Percentiles rank a stretch among this genome's conserved stretches.
Evolutionary conservation across 2,888 invertebrate genomes (phyloP).

Genomic region (Rhagophthalmus giganteus): DNA sequence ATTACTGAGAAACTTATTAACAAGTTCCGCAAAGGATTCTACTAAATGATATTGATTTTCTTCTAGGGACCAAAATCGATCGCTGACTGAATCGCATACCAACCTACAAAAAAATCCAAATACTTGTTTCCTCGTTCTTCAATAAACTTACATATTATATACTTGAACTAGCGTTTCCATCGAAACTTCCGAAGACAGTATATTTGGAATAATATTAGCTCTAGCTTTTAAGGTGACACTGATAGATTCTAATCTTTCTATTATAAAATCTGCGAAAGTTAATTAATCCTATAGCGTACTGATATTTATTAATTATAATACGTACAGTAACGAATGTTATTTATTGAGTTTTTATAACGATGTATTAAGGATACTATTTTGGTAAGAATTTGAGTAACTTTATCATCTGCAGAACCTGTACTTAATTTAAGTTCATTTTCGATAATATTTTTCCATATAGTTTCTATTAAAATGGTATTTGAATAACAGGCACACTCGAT

Average conservation of each 20-base stretch:
- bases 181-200: constrained; percentile 63
- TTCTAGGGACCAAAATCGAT: constrained; percentile 82
- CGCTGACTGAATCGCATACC: constrained; percentile 29
- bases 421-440: constrained; percentile 61
- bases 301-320: constrained; percentile 24
- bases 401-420: constrained; percentile 59
- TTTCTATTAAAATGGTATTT: constrained; percentile 84
- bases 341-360: constrained; percentile 78
- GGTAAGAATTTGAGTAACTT: constrained; percentile 68
- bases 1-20: constrained; percentile 69
- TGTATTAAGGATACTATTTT: constrained; percentile 78
- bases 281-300: neutral
- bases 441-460: constrained; percentile 88
- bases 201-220: constrained; percentile 73
- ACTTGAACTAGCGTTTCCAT: constrained; percentile 17
- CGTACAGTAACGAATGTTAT: constrained; percentile 86
- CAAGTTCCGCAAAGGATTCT: constrained; percentile 72
- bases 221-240: constrained; percentile 73
- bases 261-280: constrained; percentile 77
- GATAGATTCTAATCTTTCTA: constrained; percentile 76
- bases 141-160: constrained; percentile 19
- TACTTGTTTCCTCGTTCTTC: constrained; percentile 5
- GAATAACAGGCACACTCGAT: constrained; percentile 93
- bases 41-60: constrained; percentile 86
- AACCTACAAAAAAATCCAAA: constrained; percentile 32